These are phyloP conservation scores for Dendroctonus valens DNA, from an alignment of 1,140 invertebrate genomes.

Conservation along the genomic window DNA sequence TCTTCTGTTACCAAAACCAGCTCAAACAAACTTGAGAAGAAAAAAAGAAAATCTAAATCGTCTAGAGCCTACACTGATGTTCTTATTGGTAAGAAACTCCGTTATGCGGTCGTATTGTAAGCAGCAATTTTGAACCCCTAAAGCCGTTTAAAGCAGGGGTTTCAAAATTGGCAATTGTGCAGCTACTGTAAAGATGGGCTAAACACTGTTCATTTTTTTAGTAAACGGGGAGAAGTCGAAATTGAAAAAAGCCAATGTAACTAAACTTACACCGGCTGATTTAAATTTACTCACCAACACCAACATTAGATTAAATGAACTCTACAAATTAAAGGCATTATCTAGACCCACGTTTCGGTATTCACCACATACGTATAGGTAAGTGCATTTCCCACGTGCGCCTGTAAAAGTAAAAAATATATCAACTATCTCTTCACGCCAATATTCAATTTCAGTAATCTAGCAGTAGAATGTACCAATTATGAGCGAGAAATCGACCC, in stretches of 20 bases:
- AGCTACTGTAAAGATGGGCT: too few species aligned
- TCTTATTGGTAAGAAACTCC: constrained; percentile 49
- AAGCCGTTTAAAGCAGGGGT: too few species aligned
- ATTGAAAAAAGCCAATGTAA: constrained; percentile 63
- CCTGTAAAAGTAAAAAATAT: too few species aligned
- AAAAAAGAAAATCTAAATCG: constrained; percentile 46
- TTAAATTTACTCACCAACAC: constrained; percentile 61
- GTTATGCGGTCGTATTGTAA: not conserved
- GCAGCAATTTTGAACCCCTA: too few species aligned
- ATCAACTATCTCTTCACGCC: too few species aligned
- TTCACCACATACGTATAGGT: constrained; percentile 48
- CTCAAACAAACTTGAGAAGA: constrained; percentile 38
- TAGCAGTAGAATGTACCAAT: constrained; percentile 25
- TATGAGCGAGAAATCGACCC: too few species aligned
- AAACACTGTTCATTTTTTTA: constrained; percentile 45
- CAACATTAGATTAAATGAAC: constrained; percentile 56
- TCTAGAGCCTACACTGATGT: constrained; percentile 53
- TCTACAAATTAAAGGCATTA: constrained; percentile 56
- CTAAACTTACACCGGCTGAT: constrained; percentile 62
- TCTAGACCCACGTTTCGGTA: constrained; percentile 44
- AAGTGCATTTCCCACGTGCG: constrained; percentile 8
- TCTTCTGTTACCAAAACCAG: constrained; percentile 41
- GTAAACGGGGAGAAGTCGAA: constrained; percentile 60
- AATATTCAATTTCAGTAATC: constrained; percentile 40
- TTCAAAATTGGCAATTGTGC: too few species aligned